Percentiles rank a stretch among this genome's conserved stretches.
Evolutionary conservation across 2,113 vertebrate genomes (phyloP).

Genomic region (Lasiurus borealis): DNA sequence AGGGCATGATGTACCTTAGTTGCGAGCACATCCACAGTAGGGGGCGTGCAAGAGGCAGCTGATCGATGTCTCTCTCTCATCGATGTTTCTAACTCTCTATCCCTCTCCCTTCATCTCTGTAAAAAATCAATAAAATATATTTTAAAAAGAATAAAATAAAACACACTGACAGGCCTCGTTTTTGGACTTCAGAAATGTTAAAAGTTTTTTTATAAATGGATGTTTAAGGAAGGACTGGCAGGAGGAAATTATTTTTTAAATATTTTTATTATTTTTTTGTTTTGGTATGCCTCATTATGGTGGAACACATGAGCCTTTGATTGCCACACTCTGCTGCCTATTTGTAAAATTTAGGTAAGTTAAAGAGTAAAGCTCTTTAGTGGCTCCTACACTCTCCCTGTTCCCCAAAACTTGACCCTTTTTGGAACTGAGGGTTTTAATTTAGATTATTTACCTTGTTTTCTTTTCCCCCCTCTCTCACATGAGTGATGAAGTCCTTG

Average conservation of each 20-base stretch:
- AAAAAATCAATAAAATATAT: too few relatives aligned
- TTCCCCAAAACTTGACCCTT: background rate
- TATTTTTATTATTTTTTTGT: background rate
- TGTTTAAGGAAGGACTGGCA: background rate
- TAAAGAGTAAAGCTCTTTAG: background rate
- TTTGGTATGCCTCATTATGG: background rate
- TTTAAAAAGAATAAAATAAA: background rate
- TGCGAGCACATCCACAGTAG: too few relatives aligned
- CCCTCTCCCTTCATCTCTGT: too few relatives aligned
- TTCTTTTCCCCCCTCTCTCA: background rate
- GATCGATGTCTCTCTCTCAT: too few relatives aligned
- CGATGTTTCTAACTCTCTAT: too few relatives aligned
- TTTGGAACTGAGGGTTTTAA: background rate
- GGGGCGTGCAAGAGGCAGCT: too few relatives aligned
- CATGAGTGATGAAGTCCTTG: background rate
- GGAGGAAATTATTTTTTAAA: constrained; percentile 15
- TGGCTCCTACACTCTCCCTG: background rate
- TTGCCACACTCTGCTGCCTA: background rate
- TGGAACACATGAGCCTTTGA: background rate
- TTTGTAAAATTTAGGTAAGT: constrained; percentile 12
- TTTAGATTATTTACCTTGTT: constrained; percentile 12
- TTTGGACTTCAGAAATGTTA: background rate
- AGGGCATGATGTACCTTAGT: too few relatives aligned
- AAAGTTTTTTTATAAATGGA: background rate
- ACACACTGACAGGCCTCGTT: background rate